Evolutionary conservation across 2,113 vertebrate genomes (phyloP), one percentile per base, ranked within the genome.

Genomic region (Electrona antarctica): DNA sequence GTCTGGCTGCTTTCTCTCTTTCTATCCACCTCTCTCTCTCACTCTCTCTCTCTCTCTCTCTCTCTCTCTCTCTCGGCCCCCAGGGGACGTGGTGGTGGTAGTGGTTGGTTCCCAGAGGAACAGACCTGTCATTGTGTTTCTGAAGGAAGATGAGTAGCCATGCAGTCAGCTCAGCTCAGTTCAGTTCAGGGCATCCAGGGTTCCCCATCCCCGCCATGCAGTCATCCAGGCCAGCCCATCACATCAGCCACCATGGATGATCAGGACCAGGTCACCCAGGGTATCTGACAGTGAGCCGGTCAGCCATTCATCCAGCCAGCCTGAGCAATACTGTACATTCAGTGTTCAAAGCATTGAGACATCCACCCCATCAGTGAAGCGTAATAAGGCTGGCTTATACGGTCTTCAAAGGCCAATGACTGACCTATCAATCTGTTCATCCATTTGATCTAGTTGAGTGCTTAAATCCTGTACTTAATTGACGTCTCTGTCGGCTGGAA

Each of bases 81-180:
- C 74, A 80, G 74, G 64, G 84, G 78, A 87, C 81, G 78, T 86
- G 74, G 70, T 74, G 29, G 77, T 41, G 62, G 59, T 63, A 71
- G 82, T 73, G 76, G 77, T 71, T 64, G 73, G 66, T 76, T 81
- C 75, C 80, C 86, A 64, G 62, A 81, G 77, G 83, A 89, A 91
- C 88, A 88, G 79, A 73, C 77, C 66, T 69, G 82, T 67, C 88
- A 86, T 91, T 91, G 88, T 91, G 69, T 69, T 72, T 74, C 78
- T 74, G 71, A 69, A 76, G 76, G 83, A 87, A 78, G 83, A 88
- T 65, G 84, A 84, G 84, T 82, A 74, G 82, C 78, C 73, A 2
- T 21, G 21, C 21, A 21, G 87, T 82, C 65, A 52, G 45, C 82
- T 82, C 65, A 52, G 45, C 82, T 21, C 21, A 21, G 21, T 21